Percentiles rank a stretch among this genome's conserved stretches.
Evolutionary conservation across 1,140 invertebrate genomes (phyloP).

Genomic region (Acromyrmex heyeri): DNA sequence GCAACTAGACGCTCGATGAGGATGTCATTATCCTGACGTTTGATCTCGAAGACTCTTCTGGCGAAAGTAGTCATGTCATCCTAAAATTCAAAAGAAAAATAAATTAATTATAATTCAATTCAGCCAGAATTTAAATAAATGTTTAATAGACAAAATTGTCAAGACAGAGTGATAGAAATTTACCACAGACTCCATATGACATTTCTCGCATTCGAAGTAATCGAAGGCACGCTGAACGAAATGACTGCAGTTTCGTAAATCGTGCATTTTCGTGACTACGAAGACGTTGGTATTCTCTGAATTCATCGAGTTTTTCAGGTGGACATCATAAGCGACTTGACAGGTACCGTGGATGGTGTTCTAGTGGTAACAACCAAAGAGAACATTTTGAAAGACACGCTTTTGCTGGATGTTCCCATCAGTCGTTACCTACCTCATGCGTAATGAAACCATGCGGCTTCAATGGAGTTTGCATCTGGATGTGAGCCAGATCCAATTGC

Average conservation of each 20-base stretch:
- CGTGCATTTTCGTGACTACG: conserved; percentile 75
- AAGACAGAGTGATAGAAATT: conserved; percentile 1
- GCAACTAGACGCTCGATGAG: conserved; percentile 78
- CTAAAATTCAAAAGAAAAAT: conserved; percentile 60
- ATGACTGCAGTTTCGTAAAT: conserved; percentile 75
- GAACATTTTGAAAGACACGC: conserved; percentile 82
- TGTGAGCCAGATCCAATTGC: conserved; percentile 77
- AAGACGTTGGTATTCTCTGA: conserved; percentile 49
- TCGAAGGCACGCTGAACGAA: conserved; percentile 70
- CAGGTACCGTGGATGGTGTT: conserved; percentile 81
- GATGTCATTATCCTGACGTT: conserved; percentile 70
- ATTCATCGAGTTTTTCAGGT: conserved; percentile 48
- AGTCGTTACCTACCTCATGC: conserved; percentile 86
- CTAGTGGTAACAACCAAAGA: conserved; percentile 88
- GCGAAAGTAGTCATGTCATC: conserved; percentile 77
- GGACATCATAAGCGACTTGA: conserved; percentile 78
- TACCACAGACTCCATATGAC: conserved; percentile 72
- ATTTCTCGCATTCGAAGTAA: conserved; percentile 68
- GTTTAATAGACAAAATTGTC: background rate
- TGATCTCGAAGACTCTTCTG: conserved; percentile 78
- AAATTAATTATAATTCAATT: conserved; percentile 14
- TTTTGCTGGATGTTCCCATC: conserved; percentile 82
- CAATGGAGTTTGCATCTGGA: conserved; percentile 64
- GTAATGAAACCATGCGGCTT: conserved; percentile 75
- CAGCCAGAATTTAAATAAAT: background rate